Evolutionary conservation across 2,797 vertebrate species (phyloP).

Genomic region (Hippoglossus hippoglossus): DNA sequence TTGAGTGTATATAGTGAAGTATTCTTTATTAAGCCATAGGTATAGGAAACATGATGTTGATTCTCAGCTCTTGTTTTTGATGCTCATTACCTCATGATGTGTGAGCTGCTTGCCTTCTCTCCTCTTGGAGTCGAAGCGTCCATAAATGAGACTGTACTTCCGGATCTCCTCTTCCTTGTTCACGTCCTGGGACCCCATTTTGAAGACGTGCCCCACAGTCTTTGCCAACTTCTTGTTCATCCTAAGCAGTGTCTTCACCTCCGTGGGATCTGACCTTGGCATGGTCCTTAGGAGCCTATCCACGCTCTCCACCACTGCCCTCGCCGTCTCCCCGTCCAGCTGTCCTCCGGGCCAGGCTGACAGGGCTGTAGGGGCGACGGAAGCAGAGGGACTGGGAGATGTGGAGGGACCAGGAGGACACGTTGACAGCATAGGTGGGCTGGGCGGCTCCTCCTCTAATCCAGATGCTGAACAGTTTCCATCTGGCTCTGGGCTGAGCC

Average conservation of each 20-base stretch:
- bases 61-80: constrained; percentile 9
- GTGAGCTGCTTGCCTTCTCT: constrained; percentile 96
- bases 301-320: constrained; percentile 91
- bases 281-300: constrained; percentile 91
- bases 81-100: constrained; percentile 91
- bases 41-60: constrained; percentile 10
- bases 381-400: constrained; percentile 78
- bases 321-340: constrained; percentile 89
- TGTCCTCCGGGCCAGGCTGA: constrained; percentile 83
- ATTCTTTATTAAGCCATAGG: neutral
- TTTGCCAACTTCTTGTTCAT: constrained; percentile 97
- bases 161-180: constrained; percentile 95
- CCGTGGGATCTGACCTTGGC: constrained; percentile 87
- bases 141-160: constrained; percentile 96
- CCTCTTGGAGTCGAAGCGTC: constrained; percentile 95
- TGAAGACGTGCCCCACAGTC: constrained; percentile 95
- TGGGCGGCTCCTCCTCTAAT: constrained; percentile 86
- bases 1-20: neutral
- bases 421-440: constrained; percentile 72
- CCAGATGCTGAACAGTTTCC: constrained; percentile 80
- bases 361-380: constrained; percentile 68
- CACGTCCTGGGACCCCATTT: constrained; percentile 89
- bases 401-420: constrained; percentile 77
- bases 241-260: constrained; percentile 90
- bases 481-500: constrained; percentile 90